phyloP scores from a whole-genome alignment of 1,140 invertebrate genomes.

The Myzus persicae region DNA sequence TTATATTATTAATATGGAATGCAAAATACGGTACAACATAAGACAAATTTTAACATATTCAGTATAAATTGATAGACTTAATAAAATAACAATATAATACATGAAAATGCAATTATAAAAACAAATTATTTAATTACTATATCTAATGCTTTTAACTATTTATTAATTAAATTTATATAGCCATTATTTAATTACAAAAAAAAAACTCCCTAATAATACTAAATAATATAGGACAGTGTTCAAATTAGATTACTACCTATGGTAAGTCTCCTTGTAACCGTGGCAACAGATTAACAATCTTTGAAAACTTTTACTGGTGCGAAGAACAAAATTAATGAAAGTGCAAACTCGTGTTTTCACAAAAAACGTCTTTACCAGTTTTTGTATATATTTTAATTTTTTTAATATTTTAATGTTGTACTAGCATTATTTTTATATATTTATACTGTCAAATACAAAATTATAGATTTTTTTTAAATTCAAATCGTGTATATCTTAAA shows the following conservation, averaged over 20 bases:
- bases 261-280: background rate
- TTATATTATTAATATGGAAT: background rate
- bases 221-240: conserved; percentile 24
- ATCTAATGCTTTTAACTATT: background rate
- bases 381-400: conserved; percentile 14
- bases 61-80: background rate
- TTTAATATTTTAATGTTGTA: background rate
- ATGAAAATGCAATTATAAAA: background rate
- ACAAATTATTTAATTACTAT: background rate
- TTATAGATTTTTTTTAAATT: background rate
- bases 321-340: conserved; percentile 38
- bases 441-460: background rate
- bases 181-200: background rate
- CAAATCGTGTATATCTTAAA: background rate
- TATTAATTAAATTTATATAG: background rate
- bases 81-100: background rate
- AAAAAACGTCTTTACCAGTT: background rate
- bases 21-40: background rate
- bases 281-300: conserved; percentile 24
- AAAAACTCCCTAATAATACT: background rate
- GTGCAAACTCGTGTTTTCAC: conserved; percentile 45
- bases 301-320: conserved; percentile 15
- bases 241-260: conserved; percentile 40
- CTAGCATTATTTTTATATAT: background rate
- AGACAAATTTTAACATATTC: background rate